These are phyloP conservation scores for Rhynchophorus ferrugineus DNA, from an alignment of 1,140 invertebrate species.

Conservation along the genomic window DNA sequence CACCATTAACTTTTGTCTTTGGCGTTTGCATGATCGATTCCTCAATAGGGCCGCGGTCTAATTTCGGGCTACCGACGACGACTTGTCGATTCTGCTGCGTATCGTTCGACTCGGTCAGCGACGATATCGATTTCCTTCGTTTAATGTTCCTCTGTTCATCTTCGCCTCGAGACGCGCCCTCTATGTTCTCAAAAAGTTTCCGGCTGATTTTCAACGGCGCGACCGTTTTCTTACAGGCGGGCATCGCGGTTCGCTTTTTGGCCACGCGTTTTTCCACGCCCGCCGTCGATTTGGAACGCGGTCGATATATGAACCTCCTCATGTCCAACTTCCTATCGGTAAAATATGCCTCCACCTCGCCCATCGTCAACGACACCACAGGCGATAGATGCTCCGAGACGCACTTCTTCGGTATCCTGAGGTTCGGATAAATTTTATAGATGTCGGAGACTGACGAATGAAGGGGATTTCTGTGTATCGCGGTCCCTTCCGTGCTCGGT, in stretches of 20 bases:
- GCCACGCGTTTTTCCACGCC: not conserved
- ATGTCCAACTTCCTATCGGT: slow-evolving; percentile 15
- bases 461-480: not conserved
- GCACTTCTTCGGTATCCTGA: slow-evolving; percentile 21
- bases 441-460: slow-evolving; percentile 16
- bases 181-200: not conserved
- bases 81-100: not conserved
- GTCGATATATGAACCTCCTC: slow-evolving; percentile 11
- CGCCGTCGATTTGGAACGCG: not conserved
- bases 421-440: slow-evolving; percentile 14
- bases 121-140: not conserved
- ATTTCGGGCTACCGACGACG: no score
- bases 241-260: slow-evolving; percentile 8
- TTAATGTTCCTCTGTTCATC: not conserved
- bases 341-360: slow-evolving; percentile 19
- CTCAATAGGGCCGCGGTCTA: no score
- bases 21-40: no score
- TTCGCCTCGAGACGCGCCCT: not conserved
- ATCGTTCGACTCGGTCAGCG: not conserved
- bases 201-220: slow-evolving; percentile 12
- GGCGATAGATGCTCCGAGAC: slow-evolving; percentile 14
- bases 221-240: slow-evolving; percentile 3
- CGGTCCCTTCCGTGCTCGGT: no score
- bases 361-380: slow-evolving; percentile 16
- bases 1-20: not conserved